These are phyloP conservation scores for Drosophila hydei DNA, from an alignment of 1,140 invertebrate genomes.

Conservation along the genomic window DNA sequence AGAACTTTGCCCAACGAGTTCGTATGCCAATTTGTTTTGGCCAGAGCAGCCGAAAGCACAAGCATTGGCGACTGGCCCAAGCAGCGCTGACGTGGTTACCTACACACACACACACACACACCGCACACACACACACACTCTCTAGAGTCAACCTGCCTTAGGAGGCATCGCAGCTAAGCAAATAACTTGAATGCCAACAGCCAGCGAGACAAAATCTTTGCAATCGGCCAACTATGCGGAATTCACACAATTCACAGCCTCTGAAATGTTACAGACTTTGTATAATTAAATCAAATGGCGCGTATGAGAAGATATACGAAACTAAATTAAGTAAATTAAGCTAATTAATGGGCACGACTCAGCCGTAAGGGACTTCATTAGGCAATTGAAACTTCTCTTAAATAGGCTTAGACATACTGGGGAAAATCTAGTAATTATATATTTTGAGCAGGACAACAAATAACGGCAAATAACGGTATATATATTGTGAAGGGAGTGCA, in stretches of 20 bases:
- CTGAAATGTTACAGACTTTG: neutral
- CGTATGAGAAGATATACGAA: neutral
- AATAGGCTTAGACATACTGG: no score
- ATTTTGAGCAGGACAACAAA: no score
- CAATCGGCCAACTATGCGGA: conserved; percentile 13
- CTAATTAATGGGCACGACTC: neutral
- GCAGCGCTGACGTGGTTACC: conserved; percentile 17
- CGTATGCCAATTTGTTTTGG: conserved; percentile 67
- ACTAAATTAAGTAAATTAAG: neutral
- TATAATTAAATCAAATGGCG: conserved; percentile 4
- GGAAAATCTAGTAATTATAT: no score
- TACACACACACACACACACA: conserved; percentile 1
- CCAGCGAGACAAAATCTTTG: conserved; percentile 8
- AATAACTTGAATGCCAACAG: conserved; percentile 17
- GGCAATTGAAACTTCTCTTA: no score
- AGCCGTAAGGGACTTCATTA: no score
- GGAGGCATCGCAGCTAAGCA: neutral
- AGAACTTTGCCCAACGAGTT: conserved; percentile 35
- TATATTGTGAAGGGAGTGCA: no score
- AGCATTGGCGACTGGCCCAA: conserved; percentile 4
- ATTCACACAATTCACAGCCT: neutral
- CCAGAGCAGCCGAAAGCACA: conserved; percentile 9
- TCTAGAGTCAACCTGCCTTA: neutral
- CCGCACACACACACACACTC: neutral
- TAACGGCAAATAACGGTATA: no score